Base-by-base conservation (phyloP, 2,888 invertebrate species). In the Galerucella pusilla region DNA sequence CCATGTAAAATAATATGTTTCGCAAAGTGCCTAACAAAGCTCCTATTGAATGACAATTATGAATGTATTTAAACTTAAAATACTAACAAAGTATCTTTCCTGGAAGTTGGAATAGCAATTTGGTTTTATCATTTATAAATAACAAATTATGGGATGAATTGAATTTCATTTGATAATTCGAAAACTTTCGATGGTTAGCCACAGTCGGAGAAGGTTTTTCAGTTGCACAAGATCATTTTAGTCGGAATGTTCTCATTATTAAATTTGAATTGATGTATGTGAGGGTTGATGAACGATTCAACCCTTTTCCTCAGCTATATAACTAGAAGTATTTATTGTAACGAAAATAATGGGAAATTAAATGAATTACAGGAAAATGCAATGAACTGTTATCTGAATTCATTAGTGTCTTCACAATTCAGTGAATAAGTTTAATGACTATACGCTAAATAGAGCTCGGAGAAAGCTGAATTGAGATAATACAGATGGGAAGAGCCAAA, bases 1-100 rank as follows among this genome's bases (percentile, higher is more conserved):
- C 75, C 73, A 76, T 79, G 80, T 79, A 79, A 80, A 79, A 78
- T 79, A 80, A 79, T 80, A 79, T 79, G 76, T 78, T 79, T 74
- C 70, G 75, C 73, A 77, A 80, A 80, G 78, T 80, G 77, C 78
- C 76, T 75, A 78, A 75, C 77, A 75, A 73, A 77, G 69, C 70
- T 72, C 70, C 70, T 76, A 77, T 77, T 76, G 79, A 77, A 75
- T 75, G 76, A 77, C 77, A 79, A 80, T 77, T 77, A 78, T 70
- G 61, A 78, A 77, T 73, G 71, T 75, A 72, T 77, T 75, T 73
- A 61, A 72, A 71, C 71, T 65, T 28, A 42, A 45, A 54, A 65
- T n/a, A 65, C 57, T 64, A 46, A 28, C 42, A 63, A 35, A 25
- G 12, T 25, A 25, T 59, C 10, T 25, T 59, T 11, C 10, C 2